Evolutionary conservation across 1,140 invertebrate genomes (phyloP).

Genomic region (Caenorhabditis brenneri): DNA sequence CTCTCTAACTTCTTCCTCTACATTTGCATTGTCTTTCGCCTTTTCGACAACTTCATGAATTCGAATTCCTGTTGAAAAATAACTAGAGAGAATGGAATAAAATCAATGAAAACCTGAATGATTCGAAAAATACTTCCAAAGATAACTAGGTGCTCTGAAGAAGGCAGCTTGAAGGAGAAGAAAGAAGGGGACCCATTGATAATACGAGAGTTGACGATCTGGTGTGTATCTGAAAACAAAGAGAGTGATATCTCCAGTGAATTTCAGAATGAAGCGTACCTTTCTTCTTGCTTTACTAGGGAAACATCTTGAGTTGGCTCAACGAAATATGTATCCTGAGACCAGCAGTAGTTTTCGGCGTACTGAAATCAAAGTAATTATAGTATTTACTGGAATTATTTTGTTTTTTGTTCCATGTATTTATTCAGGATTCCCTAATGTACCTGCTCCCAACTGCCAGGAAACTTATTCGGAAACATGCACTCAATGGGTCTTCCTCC

Average conservation of each 20-base stretch:
- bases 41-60: constrained; percentile 68
- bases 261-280: constrained; percentile 18
- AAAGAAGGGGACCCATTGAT: constrained; percentile 74
- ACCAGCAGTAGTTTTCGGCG: constrained; percentile 71
- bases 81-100: constrained; percentile 7
- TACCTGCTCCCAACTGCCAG: constrained; percentile 68
- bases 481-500: constrained; percentile 63
- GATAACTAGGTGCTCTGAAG: constrained; percentile 71
- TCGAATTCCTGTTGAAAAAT: constrained; percentile 28
- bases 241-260: background rate
- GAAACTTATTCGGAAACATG: constrained; percentile 69
- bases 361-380: constrained; percentile 58
- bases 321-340: constrained; percentile 69
- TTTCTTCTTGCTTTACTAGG: constrained; percentile 57
- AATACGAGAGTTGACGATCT: constrained; percentile 68
- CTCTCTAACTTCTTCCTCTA: constrained; percentile 60
- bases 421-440: background rate
- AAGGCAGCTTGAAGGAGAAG: constrained; percentile 72
- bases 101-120: constrained; percentile 61
- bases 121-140: constrained; percentile 70
- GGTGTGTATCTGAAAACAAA: constrained; percentile 56
- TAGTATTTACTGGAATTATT: background rate
- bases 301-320: constrained; percentile 64
- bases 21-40: constrained; percentile 63
- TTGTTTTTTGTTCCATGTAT: no score